Conservation (phyloP, 1,140 invertebrate species). For the Orchesella cincta region DNA sequence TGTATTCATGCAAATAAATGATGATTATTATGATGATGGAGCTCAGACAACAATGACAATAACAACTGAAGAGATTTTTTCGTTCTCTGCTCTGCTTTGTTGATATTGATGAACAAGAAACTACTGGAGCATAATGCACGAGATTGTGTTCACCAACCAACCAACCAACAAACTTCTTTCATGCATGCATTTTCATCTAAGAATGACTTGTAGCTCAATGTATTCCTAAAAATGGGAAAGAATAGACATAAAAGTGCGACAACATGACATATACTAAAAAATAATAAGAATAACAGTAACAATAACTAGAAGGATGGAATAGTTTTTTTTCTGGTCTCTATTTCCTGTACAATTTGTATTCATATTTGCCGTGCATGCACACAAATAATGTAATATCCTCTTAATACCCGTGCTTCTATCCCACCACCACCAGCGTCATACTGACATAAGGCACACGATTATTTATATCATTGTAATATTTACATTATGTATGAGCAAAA, state of each 20-base stretch:
- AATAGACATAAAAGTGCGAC: background rate
- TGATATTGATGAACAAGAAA: background rate
- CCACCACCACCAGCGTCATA: background rate
- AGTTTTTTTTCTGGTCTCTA: background rate
- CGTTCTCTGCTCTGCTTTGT: background rate
- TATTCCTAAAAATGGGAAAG: background rate
- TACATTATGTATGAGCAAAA: slow-evolving; percentile 8
- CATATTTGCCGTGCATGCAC: background rate
- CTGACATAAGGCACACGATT: background rate
- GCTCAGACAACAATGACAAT: too few species aligned
- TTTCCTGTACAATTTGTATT: background rate
- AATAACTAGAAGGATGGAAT: background rate
- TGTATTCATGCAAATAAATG: too few species aligned
- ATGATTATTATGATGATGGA: too few species aligned
- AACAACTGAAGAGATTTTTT: background rate
- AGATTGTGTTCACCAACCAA: background rate
- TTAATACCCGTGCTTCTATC: background rate
- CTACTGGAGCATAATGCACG: slow-evolving; percentile 3
- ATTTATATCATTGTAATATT: background rate
- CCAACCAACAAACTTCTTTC: background rate
- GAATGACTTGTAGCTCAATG: background rate
- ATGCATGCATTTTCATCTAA: background rate
- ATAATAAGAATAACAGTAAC: background rate
- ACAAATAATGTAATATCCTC: background rate
- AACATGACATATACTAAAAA: background rate